These are phyloP conservation scores for Chaetodon trifasciatus DNA, from an alignment of 2,797 vertebrate species.

Conservation along the genomic window DNA sequence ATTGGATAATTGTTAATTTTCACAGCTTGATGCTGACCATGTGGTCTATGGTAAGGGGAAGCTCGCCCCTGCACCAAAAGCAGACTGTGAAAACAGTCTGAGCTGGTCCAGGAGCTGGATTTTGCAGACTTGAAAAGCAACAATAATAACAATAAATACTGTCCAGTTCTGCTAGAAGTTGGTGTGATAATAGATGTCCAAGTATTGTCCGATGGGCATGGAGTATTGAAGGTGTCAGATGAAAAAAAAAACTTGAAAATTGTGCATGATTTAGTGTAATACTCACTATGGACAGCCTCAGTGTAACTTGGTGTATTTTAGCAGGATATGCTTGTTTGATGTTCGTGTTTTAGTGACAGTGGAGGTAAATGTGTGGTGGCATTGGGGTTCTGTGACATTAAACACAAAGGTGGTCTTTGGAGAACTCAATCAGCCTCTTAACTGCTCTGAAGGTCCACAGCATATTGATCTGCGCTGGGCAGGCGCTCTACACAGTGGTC, in stretches of 20 bases:
- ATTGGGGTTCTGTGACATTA: neutral
- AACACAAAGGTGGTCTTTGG: neutral
- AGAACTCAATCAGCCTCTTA: constrained; percentile 19
- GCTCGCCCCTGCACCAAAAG: neutral
- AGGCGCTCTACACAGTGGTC: neutral
- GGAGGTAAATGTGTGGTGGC: neutral
- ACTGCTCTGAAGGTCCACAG: neutral
- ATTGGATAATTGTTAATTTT: constrained; percentile 15
- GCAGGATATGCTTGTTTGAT: no score
- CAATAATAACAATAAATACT: neutral
- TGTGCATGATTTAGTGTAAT: neutral
- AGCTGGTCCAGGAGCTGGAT: neutral
- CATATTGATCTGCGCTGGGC: constrained; percentile 21
- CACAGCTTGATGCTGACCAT: constrained; percentile 18
- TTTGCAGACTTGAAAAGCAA: neutral
- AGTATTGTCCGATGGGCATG: neutral
- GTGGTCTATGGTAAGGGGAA: neutral
- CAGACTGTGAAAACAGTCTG: neutral
- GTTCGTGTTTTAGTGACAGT: neutral
- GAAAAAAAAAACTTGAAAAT: no score
- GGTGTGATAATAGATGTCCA: neutral
- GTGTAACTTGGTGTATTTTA: neutral
- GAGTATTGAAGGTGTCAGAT: no score
- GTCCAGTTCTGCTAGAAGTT: neutral
- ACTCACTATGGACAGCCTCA: neutral